Percentiles rank a stretch among this genome's conserved stretches.
phyloP scores from a whole-genome alignment of 1,140 invertebrate genomes.

The Macrobrachium rosenbergii region DNA sequence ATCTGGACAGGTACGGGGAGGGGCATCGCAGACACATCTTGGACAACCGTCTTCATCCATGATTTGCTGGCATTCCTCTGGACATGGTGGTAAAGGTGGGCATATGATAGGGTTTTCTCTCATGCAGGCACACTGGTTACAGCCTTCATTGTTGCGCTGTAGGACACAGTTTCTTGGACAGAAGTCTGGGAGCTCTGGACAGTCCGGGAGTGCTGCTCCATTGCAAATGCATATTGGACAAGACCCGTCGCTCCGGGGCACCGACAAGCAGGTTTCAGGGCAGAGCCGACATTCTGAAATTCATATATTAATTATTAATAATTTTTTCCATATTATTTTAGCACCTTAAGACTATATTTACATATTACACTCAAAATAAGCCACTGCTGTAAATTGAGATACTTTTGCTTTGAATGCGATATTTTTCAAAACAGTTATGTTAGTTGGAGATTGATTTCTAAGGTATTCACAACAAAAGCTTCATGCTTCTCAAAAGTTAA shows the following conservation, averaged over 20 bases:
- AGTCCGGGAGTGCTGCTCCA: slow-evolving; percentile 17
- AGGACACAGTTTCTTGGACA: slow-evolving; percentile 10
- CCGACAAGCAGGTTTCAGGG: background rate
- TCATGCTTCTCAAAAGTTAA: no score
- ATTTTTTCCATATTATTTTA: no score
- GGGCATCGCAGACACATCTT: slow-evolving; percentile 18
- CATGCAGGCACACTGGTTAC: slow-evolving; percentile 19
- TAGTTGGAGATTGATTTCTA: no score
- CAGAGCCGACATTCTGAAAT: slow-evolving; percentile 37
- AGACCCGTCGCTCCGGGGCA: slow-evolving; percentile 39
- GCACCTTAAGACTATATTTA: no score
- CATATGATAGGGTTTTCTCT: background rate
- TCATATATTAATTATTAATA: no score
- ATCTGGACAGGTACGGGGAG: slow-evolving; percentile 11
- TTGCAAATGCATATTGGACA: slow-evolving; percentile 42
- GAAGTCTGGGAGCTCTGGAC: background rate
- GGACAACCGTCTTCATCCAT: slow-evolving; percentile 37
- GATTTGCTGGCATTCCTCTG: slow-evolving; percentile 31
- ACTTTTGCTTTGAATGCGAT: no score
- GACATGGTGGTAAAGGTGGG: slow-evolving; percentile 26
- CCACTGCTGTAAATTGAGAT: no score
- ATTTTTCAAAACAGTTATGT: no score
- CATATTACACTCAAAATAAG: no score
- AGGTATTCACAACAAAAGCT: no score
- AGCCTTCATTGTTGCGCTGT: slow-evolving; percentile 1